Base-by-base conservation (phyloP, 2,797 vertebrate species). In the Microchirus variegatus region DNA sequence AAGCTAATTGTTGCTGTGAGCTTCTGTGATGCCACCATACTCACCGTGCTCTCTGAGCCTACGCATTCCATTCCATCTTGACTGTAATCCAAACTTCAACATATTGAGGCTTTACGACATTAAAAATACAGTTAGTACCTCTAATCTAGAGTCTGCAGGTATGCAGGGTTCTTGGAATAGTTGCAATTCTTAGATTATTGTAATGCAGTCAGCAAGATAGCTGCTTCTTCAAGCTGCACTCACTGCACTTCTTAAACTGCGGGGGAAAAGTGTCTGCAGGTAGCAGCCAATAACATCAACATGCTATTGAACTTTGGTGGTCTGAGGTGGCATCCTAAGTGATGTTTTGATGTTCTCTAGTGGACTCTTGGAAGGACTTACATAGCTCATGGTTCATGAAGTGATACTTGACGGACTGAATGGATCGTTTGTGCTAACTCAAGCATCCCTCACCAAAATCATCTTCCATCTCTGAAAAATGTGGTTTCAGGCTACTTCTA, bases 61-160 rank as follows among this genome's bases (percentile, higher is more conserved):
- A 67, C 50, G 53, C 38, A 31, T 49, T 19, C 43, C 52, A 60
- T n/a, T n/a, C n/a, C 70, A 64, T 62, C 55, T 68, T 40, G 64
- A 57, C 60, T 59, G 65, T 31, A 70, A 66, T 81, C 73, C 73
- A 76, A 67, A 42, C 67, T 59, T 47, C 35, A 14, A 42, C 62
- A 45, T 59, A 22, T 22, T 22, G 22, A 63, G 52, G 59, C 74
- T 64, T 61, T 36, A 26, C 49, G 52, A 26, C 67, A 58, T 62
- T 70, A 64, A 53, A 81, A 73, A 63, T 74, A 70, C 62, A 74
- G 69, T 53, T 53, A 63, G 59, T 52, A 63, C 53, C 53, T 66
- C 71, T 82, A 78, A 80, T 80, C 77, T 78, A 72, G 35, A 58
- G 63, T 67, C 70, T 59, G 68, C 80, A 81, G 84, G 71, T 53